phyloP scores from a whole-genome alignment of 2,797 vertebrate genomes.

The Synaphobranchus kaupii region DNA sequence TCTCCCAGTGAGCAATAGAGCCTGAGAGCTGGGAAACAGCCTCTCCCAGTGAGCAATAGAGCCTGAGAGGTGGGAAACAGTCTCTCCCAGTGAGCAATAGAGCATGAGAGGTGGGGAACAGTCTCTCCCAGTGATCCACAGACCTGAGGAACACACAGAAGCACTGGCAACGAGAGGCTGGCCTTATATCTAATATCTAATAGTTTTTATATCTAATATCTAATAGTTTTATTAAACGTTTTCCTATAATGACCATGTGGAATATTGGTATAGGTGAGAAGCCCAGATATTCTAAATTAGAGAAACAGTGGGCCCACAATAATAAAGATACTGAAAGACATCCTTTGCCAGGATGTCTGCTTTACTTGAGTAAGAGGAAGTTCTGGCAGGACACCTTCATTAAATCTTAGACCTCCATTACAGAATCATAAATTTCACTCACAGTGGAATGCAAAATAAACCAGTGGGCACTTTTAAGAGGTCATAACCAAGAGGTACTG shows the following conservation, averaged over 20 bases:
- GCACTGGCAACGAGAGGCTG: too few species aligned
- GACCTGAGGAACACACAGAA: too few species aligned
- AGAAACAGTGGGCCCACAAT: not conserved
- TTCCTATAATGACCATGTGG: not conserved
- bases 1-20: too few species aligned
- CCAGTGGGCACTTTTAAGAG: not conserved
- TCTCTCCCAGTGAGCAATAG: too few species aligned
- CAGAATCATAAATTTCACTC: not conserved
- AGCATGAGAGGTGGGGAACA: not conserved
- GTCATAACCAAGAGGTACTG: not conserved
- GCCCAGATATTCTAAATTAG: not conserved
- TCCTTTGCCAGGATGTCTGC: not conserved
- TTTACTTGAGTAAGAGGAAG: not conserved
- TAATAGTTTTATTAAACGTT: not conserved
- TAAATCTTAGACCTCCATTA: not conserved
- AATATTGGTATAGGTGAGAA: not conserved
- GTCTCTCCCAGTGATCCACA: not conserved
- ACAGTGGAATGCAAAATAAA: not conserved
- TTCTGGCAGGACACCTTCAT: constrained; percentile 1
- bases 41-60: too few species aligned
- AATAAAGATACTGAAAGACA: not conserved
- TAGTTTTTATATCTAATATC: too few species aligned
- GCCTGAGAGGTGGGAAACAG: too few species aligned
- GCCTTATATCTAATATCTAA: too few species aligned
- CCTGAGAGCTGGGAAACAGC: too few species aligned